A percentile compares a stretch with the other conserved stretches of the same genome.
Evolutionary conservation across 2,797 vertebrate species (phyloP).

Genomic region (Sparus aurata): DNA sequence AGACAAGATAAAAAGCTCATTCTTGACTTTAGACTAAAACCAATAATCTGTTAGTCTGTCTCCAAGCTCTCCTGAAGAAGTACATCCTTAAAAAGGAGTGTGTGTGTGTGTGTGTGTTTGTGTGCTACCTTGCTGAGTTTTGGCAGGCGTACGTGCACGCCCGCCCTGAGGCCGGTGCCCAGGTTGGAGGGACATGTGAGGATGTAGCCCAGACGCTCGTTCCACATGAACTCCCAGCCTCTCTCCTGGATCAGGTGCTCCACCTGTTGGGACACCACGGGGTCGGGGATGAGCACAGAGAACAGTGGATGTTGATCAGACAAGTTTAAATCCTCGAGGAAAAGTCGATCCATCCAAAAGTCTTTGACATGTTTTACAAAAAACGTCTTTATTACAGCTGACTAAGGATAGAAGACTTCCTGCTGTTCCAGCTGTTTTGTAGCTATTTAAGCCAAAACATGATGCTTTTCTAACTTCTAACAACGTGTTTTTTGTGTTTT

Average conservation of each 20-base stretch:
- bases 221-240: slow-evolving; percentile 99
- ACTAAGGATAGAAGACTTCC: too few species aligned
- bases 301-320: neutral
- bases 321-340: neutral
- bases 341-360: neutral
- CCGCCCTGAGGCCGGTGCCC: slow-evolving; percentile 93
- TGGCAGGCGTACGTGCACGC: slow-evolving; percentile 93
- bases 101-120: slow-evolving; percentile 6
- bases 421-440: too few species aligned
- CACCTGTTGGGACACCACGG: slow-evolving; percentile 80
- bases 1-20: neutral
- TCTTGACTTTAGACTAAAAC: too few species aligned
- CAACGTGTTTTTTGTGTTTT: too few species aligned
- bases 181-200: slow-evolving; percentile 96
- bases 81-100: too few species aligned
- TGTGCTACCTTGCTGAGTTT: slow-evolving; percentile 91
- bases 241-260: slow-evolving; percentile 93
- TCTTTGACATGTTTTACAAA: too few species aligned
- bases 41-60: too few species aligned
- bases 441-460: too few species aligned
- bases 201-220: slow-evolving; percentile 91
- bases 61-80: too few species aligned
- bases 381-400: too few species aligned
- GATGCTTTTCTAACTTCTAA: too few species aligned
- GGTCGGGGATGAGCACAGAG: neutral